Percentiles rank a stretch among this genome's conserved stretches.
Evolutionary conservation across 2,113 vertebrate genomes (phyloP).

Genomic region (Chloebia gouldiae): DNA sequence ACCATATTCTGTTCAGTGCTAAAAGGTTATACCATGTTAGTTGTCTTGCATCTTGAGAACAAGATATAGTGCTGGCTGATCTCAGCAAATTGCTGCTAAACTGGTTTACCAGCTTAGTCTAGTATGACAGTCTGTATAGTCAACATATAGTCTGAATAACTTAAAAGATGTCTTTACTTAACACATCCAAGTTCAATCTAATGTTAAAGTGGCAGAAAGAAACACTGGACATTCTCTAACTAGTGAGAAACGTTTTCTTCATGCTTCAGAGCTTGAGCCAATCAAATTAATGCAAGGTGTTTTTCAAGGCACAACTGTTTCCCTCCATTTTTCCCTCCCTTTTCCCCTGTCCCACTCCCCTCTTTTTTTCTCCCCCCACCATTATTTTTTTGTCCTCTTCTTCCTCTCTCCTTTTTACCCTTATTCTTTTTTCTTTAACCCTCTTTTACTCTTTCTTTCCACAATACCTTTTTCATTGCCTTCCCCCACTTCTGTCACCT

Average conservation of each 20-base stretch:
- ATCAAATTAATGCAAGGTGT: background rate
- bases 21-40: background rate
- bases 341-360: too few species aligned
- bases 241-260: background rate
- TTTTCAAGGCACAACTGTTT: background rate
- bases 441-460: background rate
- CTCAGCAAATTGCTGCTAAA: background rate
- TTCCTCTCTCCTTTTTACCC: background rate
- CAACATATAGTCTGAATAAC: background rate
- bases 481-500: background rate
- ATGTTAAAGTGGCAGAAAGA: background rate
- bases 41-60: background rate
- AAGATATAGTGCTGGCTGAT: background rate
- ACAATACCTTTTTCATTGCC: background rate
- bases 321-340: too few species aligned
- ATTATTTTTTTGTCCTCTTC: background rate
- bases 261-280: background rate
- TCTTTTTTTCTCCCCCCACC: too few species aligned
- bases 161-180: background rate
- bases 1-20: accelerated
- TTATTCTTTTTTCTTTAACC: background rate
- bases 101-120: background rate
- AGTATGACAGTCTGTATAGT: background rate
- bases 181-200: background rate
- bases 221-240: background rate